Evolutionary conservation across 2,797 vertebrate genomes (phyloP).

Genomic region (Zenarchopterus dispar): DNA sequence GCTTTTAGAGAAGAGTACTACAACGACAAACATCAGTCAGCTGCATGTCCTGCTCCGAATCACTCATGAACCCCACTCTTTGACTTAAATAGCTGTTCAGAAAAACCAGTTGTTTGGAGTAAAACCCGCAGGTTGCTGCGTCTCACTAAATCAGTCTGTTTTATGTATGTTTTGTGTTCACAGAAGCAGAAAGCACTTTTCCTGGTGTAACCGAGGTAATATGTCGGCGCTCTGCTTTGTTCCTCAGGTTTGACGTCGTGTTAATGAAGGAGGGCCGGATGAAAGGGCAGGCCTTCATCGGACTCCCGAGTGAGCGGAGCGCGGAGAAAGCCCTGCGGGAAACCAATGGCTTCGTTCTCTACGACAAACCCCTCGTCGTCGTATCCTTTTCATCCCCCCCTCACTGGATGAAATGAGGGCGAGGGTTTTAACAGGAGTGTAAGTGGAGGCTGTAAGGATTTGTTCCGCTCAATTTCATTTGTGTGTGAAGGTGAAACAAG

Average conservation of each 20-base stretch:
- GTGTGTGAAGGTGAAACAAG: background rate
- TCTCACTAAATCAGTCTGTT: background rate
- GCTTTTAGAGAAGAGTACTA: background rate
- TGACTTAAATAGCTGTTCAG: conserved; percentile 1
- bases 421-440: background rate
- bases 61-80: background rate
- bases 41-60: background rate
- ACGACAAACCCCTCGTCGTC: conserved; percentile 95
- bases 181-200: conserved; percentile 11
- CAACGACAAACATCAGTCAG: conserved; percentile 1
- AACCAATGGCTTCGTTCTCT: conserved; percentile 92
- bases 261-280: conserved; percentile 98
- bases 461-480: background rate
- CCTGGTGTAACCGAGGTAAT: conserved; percentile 30
- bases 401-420: conserved; percentile 2
- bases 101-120: conserved; percentile 9
- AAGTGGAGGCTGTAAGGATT: background rate
- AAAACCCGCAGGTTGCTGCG: conserved; percentile 10
- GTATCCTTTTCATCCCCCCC: conserved; percentile 88
- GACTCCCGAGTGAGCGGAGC: conserved; percentile 91
- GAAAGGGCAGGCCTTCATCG: conserved; percentile 99
- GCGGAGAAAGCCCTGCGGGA: conserved; percentile 94
- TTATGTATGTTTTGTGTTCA: background rate
- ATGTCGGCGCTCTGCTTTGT: conserved; percentile 28
- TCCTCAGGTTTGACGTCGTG: conserved; percentile 94